phyloP scores from a whole-genome alignment of 2,797 vertebrate genomes.

The Neomorphus geoffroyi region DNA sequence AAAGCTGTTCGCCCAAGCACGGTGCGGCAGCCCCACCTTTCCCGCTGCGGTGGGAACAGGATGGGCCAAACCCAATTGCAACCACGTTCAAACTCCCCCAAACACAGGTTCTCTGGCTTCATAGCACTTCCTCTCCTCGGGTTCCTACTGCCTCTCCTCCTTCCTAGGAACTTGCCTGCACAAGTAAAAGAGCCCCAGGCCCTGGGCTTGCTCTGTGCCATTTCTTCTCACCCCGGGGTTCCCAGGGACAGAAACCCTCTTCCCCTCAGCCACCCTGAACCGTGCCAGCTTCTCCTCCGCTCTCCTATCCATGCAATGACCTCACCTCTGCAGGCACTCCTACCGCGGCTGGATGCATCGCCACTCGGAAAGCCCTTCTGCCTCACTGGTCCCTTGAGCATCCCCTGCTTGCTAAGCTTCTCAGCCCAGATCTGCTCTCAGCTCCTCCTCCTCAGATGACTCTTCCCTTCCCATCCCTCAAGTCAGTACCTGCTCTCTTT shows the following conservation, averaged over 20 bases:
- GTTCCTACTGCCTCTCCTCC: neutral
- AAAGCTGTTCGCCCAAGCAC: neutral
- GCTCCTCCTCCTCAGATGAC: conserved; percentile 61
- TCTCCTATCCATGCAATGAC: neutral
- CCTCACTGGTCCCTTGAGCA: conserved; percentile 43
- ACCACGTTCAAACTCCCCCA: fast-evolving
- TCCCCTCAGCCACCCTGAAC: neutral
- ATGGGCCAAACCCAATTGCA: neutral
- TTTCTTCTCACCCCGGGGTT: neutral
- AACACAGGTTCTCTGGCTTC: neutral
- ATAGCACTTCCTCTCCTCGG: neutral
- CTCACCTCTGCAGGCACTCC: conserved; percentile 50
- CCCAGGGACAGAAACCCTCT: neutral
- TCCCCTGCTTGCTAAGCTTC: conserved; percentile 25
- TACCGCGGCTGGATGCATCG: neutral
- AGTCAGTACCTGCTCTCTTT: conserved; percentile 60
- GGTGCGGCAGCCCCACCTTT: neutral
- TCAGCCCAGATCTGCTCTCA: conserved; percentile 44
- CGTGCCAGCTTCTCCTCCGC: neutral
- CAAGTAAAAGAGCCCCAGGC: neutral
- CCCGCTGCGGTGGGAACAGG: neutral
- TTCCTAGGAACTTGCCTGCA: neutral
- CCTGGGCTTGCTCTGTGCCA: neutral
- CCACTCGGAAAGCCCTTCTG: conserved; percentile 13
- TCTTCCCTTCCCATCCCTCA: conserved; percentile 45